Percentiles rank a stretch among this genome's conserved stretches.
Evolutionary conservation across 2,113 vertebrate genomes (phyloP).

Genomic region (Callaeas wilsoni): DNA sequence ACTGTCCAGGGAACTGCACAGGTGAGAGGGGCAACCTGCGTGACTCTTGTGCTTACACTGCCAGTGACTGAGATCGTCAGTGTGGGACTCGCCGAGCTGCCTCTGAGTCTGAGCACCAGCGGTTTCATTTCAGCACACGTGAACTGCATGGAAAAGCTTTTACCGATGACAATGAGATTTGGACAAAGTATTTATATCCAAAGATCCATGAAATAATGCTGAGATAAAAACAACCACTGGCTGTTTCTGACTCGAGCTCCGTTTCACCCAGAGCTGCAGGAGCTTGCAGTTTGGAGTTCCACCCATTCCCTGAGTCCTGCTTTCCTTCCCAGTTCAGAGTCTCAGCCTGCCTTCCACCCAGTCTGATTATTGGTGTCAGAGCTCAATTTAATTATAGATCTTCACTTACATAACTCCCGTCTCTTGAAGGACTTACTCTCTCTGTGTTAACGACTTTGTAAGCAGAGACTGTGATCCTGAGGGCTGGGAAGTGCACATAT

Average conservation of each 20-base stretch:
- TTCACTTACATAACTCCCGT: neutral
- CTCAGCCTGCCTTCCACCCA: neutral
- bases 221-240: neutral
- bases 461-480: neutral
- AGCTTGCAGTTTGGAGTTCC: neutral
- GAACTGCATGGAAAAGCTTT: neutral
- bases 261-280: neutral
- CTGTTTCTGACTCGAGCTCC: neutral
- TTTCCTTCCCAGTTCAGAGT: neutral
- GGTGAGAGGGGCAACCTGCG: neutral
- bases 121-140: neutral
- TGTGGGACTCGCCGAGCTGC: accelerated
- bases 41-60: neutral
- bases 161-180: accelerated
- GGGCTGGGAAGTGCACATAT: neutral
- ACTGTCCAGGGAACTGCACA: neutral
- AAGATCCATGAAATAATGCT: neutral
- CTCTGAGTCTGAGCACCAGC: neutral
- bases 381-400: neutral
- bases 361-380: neutral
- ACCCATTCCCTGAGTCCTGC: accelerated
- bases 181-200: neutral
- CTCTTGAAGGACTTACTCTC: neutral
- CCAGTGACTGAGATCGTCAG: neutral
- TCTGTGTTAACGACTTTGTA: neutral